Base-by-base conservation (phyloP, 2,797 vertebrate species). In the Myiotriccus ornatus region DNA sequence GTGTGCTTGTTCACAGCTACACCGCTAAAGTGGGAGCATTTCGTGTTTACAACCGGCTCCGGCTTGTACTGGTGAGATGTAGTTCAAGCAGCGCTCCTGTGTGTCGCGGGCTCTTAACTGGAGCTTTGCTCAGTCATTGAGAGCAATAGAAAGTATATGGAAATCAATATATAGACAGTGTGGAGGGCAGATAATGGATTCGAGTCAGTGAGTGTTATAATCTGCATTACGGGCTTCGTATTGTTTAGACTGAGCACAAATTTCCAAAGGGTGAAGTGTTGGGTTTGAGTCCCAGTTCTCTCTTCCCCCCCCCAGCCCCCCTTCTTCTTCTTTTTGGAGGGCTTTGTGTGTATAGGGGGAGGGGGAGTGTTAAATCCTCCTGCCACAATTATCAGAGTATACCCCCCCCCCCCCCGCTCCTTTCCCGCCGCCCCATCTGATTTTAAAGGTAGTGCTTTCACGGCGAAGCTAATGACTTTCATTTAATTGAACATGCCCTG, bases 401-500 rank as follows among this genome's bases (percentile, higher is more conserved):
- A 22, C 46, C 44, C 56, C 50, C 80, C 37, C 50, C 53, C 12
- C 77, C 7, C 60, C 39, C 39, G 39, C 39, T 39, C 39, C 39
- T 39, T 84, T 63, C 67, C 60, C 49, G 13, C 63, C 80, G 32
- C 68, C 81, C 83, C 82, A 75, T 93, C 87, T 89, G 91, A 95
- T 96, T 94, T 95, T 96, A 96, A 96, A 94, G 93, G 91, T 95
- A 91, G 95, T 95, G 89, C 81, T 94, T 92, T 90, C 94, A 85
- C 73, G 86, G 67, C 74, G 92, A 96, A 95, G 89, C 93, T 92
- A 96, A 95, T 93, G 93, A 92, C 95, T 96, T 95, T 93, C 92
- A 96, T 94, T 93, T 94, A 97, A 97, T 97, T 96, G 97, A 94
- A 94, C 94, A 87, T 94, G 93, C 90, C 92, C 94, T 93, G 95